Evolutionary conservation across 2,113 vertebrate genomes (phyloP), one percentile per base, ranked within the genome.

Genomic region (Microcebus jonahi): DNA sequence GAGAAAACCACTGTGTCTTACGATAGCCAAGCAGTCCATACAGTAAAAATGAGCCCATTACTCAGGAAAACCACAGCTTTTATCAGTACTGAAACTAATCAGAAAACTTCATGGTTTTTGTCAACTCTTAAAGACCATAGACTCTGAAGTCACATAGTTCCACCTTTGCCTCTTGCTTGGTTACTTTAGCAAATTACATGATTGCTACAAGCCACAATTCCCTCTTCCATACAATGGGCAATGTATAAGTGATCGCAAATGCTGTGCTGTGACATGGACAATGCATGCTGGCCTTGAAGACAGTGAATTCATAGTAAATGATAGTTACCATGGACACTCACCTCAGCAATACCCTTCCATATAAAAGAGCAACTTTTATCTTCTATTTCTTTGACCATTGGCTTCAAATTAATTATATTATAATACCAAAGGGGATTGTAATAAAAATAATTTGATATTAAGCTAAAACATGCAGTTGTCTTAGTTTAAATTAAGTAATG

Each of bases 401-500:
- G 57, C 53, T 80, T 57, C 50, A 1, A 18, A 12, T 27, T 34
- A 82, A 45, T 88, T 61, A 57, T n/a, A 55, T 50, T 81, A 50
- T 1, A 39, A 34, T n/a, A 90, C 53, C 42, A 82, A 50, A 67
- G 17, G 5, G 5, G 6, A 15, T 57, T 48, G 15, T 13, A 77
- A 55, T 53, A 85, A 39, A 82, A 36, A 55, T 20, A 45, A 34
- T 29, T 76, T 67, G 34, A 77, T 45, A 82, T 34, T 34, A 94
- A 68, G 45, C 36, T 79, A 83, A 88, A 53, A 27, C 20, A 61
- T 39, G 8, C 0, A 55, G 55, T 50, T 85, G 42, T 48, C 29
- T 94, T 57, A 61, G 10, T 84, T 90, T 95, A 96, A 91, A 42
- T 90, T 71, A 61, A 70, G 36, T 34, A 48, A 63, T 75, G 20